A percentile compares a stretch with the other conserved stretches of the same genome.
Conservation (phyloP, 2,113 vertebrate genomes). For the Crocuta crocuta region DNA sequence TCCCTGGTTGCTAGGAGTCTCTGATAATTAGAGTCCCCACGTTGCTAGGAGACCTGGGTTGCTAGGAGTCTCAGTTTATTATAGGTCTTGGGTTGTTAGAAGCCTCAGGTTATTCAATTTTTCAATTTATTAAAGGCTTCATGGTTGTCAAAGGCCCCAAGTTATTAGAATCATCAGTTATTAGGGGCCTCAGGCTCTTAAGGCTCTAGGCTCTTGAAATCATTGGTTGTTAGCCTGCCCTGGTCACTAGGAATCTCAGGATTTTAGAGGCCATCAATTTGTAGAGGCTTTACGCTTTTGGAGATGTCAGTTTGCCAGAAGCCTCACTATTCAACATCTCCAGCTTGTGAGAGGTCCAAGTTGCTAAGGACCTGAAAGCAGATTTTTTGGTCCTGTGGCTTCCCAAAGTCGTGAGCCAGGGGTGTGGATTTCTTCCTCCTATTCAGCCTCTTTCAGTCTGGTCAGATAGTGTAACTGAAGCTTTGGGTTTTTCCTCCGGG, state of each 20-base stretch:
- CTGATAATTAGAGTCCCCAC: slow-evolving; percentile 67
- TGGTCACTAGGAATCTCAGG: not conserved
- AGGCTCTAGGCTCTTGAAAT: not conserved
- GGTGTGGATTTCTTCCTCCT: not conserved
- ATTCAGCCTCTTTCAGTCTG: not conserved
- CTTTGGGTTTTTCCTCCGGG: not conserved
- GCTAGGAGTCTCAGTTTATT: slow-evolving; percentile 77
- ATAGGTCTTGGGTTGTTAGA: slow-evolving; percentile 66
- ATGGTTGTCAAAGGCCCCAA: slow-evolving; percentile 26
- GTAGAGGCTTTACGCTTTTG: not conserved
- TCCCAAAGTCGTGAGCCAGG: not conserved
- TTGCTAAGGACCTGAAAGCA: not conserved
- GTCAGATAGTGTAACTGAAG: not conserved
- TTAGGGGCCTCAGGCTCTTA: not conserved
- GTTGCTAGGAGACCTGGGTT: slow-evolving; percentile 79
- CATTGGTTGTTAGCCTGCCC: not conserved
- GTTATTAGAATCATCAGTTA: slow-evolving; percentile 42
- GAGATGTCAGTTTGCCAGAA: not conserved
- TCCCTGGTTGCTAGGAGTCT: slow-evolving; percentile 73
- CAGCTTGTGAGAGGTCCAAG: not conserved
- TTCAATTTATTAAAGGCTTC: slow-evolving; percentile 64
- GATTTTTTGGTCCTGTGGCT: not conserved
- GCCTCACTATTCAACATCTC: not conserved
- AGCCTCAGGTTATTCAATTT: slow-evolving; percentile 73
- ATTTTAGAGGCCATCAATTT: not conserved